phyloP scores from a whole-genome alignment of 2,797 vertebrate genomes.

The Melanitta fusca region DNA sequence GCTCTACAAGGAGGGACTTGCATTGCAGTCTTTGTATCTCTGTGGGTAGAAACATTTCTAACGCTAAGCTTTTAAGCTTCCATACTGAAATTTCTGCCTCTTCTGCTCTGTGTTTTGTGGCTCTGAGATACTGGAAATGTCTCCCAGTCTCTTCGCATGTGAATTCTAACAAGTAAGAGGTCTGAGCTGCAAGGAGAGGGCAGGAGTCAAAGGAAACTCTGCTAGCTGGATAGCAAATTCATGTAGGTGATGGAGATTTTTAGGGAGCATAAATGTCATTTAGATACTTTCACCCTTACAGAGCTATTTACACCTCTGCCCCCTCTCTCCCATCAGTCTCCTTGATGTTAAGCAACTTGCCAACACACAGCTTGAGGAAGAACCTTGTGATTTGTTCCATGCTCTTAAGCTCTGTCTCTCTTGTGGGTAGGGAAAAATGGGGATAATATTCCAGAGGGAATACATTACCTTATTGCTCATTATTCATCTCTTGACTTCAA shows the following conservation, averaged over 20 bases:
- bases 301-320: not conserved
- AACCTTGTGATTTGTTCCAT: not conserved
- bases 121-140: not conserved
- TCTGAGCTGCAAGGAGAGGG: not conserved
- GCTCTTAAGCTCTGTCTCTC: not conserved
- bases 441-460: not conserved
- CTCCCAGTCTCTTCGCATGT: not conserved
- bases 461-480: not conserved
- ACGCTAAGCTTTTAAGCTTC: not conserved
- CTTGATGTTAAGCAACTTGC: not conserved
- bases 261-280: not conserved
- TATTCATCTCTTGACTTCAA: slow-evolving; percentile 29
- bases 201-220: not conserved
- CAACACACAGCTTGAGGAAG: not conserved
- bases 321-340: not conserved
- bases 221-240: not conserved
- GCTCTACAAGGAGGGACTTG: not conserved
- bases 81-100: not conserved
- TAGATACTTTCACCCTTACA: not conserved
- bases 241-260: not conserved
- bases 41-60: not conserved
- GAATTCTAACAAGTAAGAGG: not conserved
- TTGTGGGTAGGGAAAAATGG: not conserved
- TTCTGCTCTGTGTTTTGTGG: not conserved
- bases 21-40: not conserved